Percentiles rank a stretch among this genome's conserved stretches.
These are phyloP conservation scores for Apostichopus japonicus DNA, from an alignment of 35 echinoderm and acorn worm species.

Conservation along the genomic window DNA sequence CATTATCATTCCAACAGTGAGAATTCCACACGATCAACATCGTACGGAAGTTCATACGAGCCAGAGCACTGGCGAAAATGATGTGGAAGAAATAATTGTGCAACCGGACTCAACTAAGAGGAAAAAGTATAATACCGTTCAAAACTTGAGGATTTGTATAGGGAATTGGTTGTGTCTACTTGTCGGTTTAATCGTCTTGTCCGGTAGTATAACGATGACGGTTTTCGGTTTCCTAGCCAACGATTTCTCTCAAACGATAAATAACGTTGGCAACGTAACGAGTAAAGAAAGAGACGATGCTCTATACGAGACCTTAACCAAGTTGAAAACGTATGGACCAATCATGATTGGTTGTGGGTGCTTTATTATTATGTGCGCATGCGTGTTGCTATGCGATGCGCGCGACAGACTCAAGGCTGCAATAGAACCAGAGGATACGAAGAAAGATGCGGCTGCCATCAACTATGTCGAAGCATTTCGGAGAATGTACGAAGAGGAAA, in stretches of 20 bases:
- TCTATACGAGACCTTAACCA: slow-evolving; percentile 51
- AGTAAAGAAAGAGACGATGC: slow-evolving; percentile 53
- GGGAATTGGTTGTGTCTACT: slow-evolving; percentile 66
- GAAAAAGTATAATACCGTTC: not conserved
- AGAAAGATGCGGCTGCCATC: slow-evolving; percentile 8
- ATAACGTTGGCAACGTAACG: slow-evolving; percentile 62
- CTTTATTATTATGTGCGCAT: slow-evolving; percentile 84
- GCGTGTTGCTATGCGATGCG: slow-evolving; percentile 83
- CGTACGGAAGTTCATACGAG: slow-evolving; percentile 35
- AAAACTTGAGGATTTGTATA: slow-evolving; percentile 51
- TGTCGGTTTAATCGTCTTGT: slow-evolving; percentile 60
- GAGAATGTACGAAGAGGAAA: slow-evolving; percentile 47
- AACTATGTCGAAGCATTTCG: slow-evolving; percentile 22
- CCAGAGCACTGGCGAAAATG: slow-evolving; percentile 25
- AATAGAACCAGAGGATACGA: slow-evolving; percentile 25
- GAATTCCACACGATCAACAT: not conserved
- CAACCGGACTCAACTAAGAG: not conserved
- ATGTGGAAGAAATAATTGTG: not conserved
- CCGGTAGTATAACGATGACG: slow-evolving; percentile 87
- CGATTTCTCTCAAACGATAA: slow-evolving; percentile 57
- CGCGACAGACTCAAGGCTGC: slow-evolving; percentile 56
- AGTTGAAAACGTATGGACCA: slow-evolving; percentile 79
- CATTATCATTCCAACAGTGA: not conserved
- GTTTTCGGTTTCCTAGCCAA: slow-evolving; percentile 80
- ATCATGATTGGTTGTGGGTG: slow-evolving; percentile 73